These are phyloP conservation scores for Lipophrys pholis DNA, from an alignment of 2,113 vertebrate species.

Conservation along the genomic window DNA sequence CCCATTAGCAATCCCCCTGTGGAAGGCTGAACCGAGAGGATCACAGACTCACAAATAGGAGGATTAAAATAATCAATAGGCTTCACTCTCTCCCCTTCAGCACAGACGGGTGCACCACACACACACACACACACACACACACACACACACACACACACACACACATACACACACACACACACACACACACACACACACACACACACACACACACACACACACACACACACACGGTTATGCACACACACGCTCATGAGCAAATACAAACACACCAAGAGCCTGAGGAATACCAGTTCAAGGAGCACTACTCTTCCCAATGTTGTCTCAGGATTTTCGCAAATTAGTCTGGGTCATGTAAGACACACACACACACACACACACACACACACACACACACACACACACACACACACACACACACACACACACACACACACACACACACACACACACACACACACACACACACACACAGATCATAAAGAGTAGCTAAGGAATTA, in stretches of 20 bases:
- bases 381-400: conserved; percentile 19
- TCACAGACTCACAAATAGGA: conserved; percentile 84
- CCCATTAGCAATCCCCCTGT: conserved; percentile 81
- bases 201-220: conserved; percentile 36
- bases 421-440: conserved; percentile 18
- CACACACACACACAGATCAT: conserved; percentile 3
- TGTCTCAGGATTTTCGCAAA: conserved; percentile 67
- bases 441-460: conserved; percentile 12
- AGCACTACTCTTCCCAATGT: conserved; percentile 56
- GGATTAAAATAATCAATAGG: conserved; percentile 86
- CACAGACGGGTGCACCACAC: conserved; percentile 48
- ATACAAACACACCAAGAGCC: conserved; percentile 63
- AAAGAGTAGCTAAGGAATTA: too few relatives aligned
- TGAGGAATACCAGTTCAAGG: conserved; percentile 65
- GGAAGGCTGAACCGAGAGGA: conserved; percentile 76
- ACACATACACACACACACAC: conserved; percentile 33
- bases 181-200: conserved; percentile 38
- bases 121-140: conserved; percentile 38
- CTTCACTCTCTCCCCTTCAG: conserved; percentile 66
- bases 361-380: conserved; percentile 5
- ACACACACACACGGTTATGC: conserved; percentile 27
- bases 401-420: conserved; percentile 9
- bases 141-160: conserved; percentile 41
- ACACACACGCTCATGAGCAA: conserved; percentile 51
- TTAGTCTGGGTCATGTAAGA: conserved; percentile 56